phyloP scores from a whole-genome alignment of 2,797 vertebrate species.

The Oreortyx pictus region DNA sequence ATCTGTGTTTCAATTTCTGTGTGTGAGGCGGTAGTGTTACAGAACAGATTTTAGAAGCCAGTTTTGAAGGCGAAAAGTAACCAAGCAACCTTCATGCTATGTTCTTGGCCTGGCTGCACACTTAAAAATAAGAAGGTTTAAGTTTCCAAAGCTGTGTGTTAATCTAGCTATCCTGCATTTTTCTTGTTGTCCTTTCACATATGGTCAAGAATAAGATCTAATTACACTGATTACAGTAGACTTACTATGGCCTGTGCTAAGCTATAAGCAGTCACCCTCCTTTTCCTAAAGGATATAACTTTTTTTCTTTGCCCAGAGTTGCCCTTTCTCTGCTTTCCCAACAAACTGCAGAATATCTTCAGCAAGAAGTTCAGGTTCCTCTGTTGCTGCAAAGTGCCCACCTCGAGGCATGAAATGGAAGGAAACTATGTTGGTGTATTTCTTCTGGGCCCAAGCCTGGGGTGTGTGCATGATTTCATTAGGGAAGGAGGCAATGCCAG shows the following conservation, averaged over 20 bases:
- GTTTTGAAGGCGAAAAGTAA: background rate
- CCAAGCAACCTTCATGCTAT: background rate
- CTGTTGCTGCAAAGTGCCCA: conserved; percentile 82
- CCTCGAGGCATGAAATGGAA: conserved; percentile 78
- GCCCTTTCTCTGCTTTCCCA: conserved; percentile 69
- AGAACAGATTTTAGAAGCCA: background rate
- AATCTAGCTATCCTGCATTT: background rate
- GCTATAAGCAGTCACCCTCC: background rate
- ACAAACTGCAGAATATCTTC: conserved; percentile 80
- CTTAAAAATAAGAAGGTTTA: background rate
- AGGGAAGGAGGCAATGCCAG: conserved; percentile 80
- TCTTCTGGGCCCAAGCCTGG: conserved; percentile 70
- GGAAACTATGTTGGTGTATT: conserved; percentile 77
- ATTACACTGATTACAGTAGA: background rate
- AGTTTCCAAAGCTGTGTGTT: background rate
- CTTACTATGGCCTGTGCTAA: background rate
- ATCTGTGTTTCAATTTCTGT: background rate
- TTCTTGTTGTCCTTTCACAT: background rate
- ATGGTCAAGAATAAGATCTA: conserved; percentile 5
- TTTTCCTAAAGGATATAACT: background rate
- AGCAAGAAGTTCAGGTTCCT: conserved; percentile 81
- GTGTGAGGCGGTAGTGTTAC: background rate
- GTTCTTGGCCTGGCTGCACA: background rate
- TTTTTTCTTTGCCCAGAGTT: background rate
- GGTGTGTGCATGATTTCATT: conserved; percentile 73